Evolutionary conservation across 1,140 invertebrate genomes (phyloP), one percentile per base, ranked within the genome.

Genomic region (Hesperophylax magnus): DNA sequence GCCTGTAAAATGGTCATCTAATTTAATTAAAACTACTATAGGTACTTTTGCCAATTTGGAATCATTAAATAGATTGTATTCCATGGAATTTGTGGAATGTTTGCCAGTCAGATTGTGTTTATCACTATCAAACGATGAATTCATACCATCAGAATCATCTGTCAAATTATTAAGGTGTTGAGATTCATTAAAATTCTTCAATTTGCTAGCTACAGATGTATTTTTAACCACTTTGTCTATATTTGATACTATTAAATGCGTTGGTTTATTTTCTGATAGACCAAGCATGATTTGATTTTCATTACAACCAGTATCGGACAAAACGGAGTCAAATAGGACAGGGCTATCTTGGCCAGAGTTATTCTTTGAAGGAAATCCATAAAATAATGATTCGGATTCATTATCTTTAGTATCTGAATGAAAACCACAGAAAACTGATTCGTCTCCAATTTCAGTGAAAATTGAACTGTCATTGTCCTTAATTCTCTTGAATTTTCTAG

Each of bases 381-480:
- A 24, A 53, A 56, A 72, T 11, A 47, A 47, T 53, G 39, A 24
- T 24, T 72, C 39, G 20, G 34, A 18, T 11, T 63, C 72, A 76
- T 76, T 34, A 9, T 11, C 18, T 22, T 52, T 34, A 1, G 58
- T 77, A 20, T 77, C n/a, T 7, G 6, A 34, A 3, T 39, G 22
- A 69, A 78, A 78, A 54, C 77, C 77, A 18, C 22, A 14, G 31
- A 78, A 78, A 56, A 39, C 31, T 34, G 75, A 52, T 63, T 77
- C 58, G 9, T 61, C 34, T 7, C 63, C 56, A 77, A 1, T 67
- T 15, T 75, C 22, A 22, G 20, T 22, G 17, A 31, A 15, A 14
- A 75, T 15, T 24, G 31, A 24, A 67, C 61, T 65, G 4, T 34
- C 24, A 67, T 17, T 14, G 14, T 34, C 7, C 34, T 6, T 34